These are phyloP conservation scores for Ormyrus rosae DNA, from an alignment of 2,888 invertebrate species.

Conservation along the genomic window DNA sequence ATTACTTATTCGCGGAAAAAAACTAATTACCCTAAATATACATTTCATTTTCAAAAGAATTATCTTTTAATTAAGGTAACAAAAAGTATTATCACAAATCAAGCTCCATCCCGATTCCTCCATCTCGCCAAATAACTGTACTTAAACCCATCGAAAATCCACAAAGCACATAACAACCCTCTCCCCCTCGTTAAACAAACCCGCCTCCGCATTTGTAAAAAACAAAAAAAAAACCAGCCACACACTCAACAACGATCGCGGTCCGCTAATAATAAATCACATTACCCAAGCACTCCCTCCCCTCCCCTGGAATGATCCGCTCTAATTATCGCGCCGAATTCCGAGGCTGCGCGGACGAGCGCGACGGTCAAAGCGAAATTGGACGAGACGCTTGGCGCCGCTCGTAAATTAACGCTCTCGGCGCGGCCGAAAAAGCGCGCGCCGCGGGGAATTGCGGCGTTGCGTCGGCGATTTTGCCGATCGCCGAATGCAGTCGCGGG, in stretches of 20 bases:
- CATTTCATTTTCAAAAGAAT: too few relatives aligned
- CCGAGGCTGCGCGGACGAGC: not conserved
- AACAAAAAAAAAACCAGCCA: not conserved
- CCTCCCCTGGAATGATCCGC: not conserved
- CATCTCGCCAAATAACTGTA: too few relatives aligned
- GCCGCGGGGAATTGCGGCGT: too few relatives aligned
- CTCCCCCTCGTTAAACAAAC: too few relatives aligned
- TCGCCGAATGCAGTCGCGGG: not conserved
- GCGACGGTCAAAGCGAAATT: conserved; percentile 9
- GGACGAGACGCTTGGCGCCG: conserved; percentile 11
- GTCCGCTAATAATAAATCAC: not conserved
- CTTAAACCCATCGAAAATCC: not conserved
- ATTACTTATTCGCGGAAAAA: too few relatives aligned
- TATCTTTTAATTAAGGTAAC: too few relatives aligned
- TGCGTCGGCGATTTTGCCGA: not conserved
- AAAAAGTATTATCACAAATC: too few relatives aligned
- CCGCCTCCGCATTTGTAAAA: not conserved
- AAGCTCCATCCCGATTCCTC: too few relatives aligned
- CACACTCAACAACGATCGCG: not conserved
- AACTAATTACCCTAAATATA: too few relatives aligned
- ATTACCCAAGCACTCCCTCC: not conserved
- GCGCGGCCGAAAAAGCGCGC: not conserved
- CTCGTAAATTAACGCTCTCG: not conserved
- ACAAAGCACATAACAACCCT: too few relatives aligned
- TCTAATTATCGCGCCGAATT: conserved; percentile 11